These are phyloP conservation scores for Meiosimyza platycephala DNA, from an alignment of 2,888 invertebrate species.

Conservation along the genomic window DNA sequence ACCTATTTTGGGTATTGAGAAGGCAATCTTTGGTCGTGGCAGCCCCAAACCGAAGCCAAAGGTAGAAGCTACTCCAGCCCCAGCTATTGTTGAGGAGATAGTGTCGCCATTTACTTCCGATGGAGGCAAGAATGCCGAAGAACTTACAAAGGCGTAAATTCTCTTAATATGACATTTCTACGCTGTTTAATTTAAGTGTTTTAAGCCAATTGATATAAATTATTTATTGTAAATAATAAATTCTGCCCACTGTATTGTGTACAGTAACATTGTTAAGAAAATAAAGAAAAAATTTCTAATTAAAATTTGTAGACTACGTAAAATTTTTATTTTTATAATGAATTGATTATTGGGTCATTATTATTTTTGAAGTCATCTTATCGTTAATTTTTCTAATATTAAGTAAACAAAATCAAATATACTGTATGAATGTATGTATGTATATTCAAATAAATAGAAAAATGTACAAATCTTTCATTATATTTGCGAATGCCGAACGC, in stretches of 20 bases:
- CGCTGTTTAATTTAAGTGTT: conserved; percentile 22
- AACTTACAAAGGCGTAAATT: conserved; percentile 10
- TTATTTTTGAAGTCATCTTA: too few species aligned
- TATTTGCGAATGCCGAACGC: too few species aligned
- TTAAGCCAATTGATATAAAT: conserved; percentile 11
- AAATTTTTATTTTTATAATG: too few species aligned
- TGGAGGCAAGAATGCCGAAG: neutral
- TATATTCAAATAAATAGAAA: too few species aligned
- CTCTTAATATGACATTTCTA: neutral
- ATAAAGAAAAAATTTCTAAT: conserved; percentile 4
- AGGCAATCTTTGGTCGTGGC: conserved; percentile 56
- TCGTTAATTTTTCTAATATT: too few species aligned
- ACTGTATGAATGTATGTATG: too few species aligned
- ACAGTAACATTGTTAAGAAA: conserved; percentile 22
- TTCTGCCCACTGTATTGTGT: conserved; percentile 28
- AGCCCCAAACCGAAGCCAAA: conserved; percentile 42
- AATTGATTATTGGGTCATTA: too few species aligned
- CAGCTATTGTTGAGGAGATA: conserved; percentile 41
- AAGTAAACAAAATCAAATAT: too few species aligned
- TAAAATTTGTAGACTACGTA: neutral
- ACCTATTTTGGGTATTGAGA: conserved; percentile 68
- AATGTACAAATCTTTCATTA: too few species aligned
- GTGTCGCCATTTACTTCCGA: conserved; percentile 1
- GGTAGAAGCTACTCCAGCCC: conserved; percentile 46
- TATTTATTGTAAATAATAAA: conserved; percentile 20